Evolutionary conservation across 2,113 vertebrate species (phyloP).

Genomic region (Alosa alosa): DNA sequence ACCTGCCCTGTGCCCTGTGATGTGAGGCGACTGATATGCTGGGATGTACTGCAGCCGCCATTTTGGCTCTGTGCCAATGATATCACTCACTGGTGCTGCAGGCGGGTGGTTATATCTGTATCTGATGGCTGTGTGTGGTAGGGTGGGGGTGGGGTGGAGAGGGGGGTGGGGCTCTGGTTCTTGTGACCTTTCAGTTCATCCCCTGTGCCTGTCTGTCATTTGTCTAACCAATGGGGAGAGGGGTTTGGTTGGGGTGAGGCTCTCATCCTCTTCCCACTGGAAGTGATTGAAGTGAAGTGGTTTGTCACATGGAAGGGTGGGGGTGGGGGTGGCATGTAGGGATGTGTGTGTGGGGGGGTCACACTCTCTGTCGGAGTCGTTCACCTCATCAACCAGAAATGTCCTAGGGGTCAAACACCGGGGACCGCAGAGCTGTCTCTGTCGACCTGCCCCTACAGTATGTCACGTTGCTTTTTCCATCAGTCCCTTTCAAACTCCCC

Average conservation of each 20-base stretch:
- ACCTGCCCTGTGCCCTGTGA: conserved; percentile 11
- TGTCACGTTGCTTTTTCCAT: conserved; percentile 18
- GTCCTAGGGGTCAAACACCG: conserved; percentile 24
- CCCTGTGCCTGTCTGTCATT: conserved; percentile 45
- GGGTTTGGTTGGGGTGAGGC: not conserved
- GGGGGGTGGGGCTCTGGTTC: not conserved
- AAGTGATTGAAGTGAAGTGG: conserved; percentile 30
- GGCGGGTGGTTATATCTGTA: not conserved
- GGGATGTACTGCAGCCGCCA: conserved; percentile 30
- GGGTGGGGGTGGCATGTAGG: not conserved
- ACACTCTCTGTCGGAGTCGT: not conserved
- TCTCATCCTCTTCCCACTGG: conserved; percentile 11
- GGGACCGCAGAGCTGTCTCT: not conserved
- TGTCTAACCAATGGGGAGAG: conserved; percentile 25
- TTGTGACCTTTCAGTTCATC: conserved; percentile 13
- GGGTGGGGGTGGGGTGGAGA: not conserved
- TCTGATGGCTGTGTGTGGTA: not conserved
- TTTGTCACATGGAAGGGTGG: conserved; percentile 7
- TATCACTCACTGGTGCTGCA: conserved; percentile 5
- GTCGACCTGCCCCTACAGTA: not conserved
- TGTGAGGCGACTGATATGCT: conserved; percentile 9
- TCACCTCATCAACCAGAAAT: conserved; percentile 35
- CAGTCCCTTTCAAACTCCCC: not conserved
- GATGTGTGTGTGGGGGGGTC: not conserved
- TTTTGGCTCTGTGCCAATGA: conserved; percentile 28